A percentile compares a stretch with the other conserved stretches of the same genome.
Evolutionary conservation across 2,888 invertebrate genomes (phyloP).

Genomic region (Drosophila anceps): DNA sequence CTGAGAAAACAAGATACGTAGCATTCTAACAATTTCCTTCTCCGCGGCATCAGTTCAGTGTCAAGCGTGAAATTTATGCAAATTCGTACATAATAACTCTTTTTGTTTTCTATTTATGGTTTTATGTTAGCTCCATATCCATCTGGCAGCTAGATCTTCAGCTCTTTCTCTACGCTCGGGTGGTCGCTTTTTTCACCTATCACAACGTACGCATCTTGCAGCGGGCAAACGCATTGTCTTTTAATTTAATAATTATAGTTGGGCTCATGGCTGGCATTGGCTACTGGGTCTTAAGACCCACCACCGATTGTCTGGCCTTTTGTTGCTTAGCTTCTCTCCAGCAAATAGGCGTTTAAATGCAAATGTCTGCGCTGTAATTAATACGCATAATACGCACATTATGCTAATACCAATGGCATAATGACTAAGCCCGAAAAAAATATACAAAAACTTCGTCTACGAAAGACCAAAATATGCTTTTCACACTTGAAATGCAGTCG

Average conservation of each 20-base stretch:
- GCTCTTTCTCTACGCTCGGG: constrained; percentile 71
- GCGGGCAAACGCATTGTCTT: constrained; percentile 61
- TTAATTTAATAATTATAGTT: constrained; percentile 78
- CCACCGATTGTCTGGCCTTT: constrained; percentile 46
- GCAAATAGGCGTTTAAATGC: constrained; percentile 80
- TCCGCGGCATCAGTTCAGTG: constrained; percentile 47
- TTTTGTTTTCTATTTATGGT: constrained; percentile 66
- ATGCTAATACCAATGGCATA: constrained; percentile 76
- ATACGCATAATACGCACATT: constrained; percentile 81
- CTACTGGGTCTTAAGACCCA: constrained; percentile 64
- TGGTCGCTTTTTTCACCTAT: constrained; percentile 63
- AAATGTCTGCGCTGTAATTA: constrained; percentile 81
- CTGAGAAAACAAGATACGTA: constrained; percentile 24
- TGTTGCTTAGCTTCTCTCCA: constrained; percentile 40
- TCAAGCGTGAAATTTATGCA: constrained; percentile 79
- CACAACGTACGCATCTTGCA: constrained; percentile 72
- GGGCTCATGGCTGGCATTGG: constrained; percentile 49
- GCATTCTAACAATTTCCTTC: constrained; percentile 53
- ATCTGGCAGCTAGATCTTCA: constrained; percentile 36
- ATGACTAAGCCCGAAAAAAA: constrained; percentile 63
- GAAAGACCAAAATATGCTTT: constrained; percentile 62
- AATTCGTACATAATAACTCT: constrained; percentile 81
- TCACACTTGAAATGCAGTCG: constrained; percentile 66
- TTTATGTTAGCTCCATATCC: constrained; percentile 24
- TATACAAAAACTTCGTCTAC: constrained; percentile 9